phyloP scores from a whole-genome alignment of 2,888 invertebrate genomes.

The Pachycephus smyrnensis region DNA sequence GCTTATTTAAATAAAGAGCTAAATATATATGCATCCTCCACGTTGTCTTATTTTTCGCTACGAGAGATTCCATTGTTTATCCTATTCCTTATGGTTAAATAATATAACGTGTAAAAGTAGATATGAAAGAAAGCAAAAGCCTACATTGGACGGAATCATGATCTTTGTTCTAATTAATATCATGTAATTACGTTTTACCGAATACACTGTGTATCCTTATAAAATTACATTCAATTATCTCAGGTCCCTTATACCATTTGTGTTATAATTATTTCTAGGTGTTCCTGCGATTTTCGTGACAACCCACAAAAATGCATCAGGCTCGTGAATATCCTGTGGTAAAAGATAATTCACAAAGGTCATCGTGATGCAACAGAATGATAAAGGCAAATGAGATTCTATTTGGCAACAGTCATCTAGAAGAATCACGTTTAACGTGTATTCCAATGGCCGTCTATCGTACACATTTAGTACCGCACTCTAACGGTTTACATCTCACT shows the following conservation, averaged over 20 bases:
- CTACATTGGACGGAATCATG: neutral
- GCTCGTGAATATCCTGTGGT: neutral
- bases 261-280: neutral
- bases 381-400: neutral
- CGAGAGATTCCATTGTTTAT: neutral
- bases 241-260: neutral
- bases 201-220: neutral
- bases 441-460: neutral
- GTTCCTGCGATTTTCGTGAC: neutral
- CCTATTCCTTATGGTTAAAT: too few relatives aligned
- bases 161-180: neutral
- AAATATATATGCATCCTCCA: neutral
- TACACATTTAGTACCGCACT: neutral
- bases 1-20: slow-evolving; percentile 14
- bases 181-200: neutral
- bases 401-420: neutral
- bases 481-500: neutral
- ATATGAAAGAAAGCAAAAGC: neutral
- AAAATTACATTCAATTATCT: neutral
- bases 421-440: neutral
- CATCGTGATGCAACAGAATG: neutral
- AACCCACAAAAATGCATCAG: neutral
- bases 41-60: neutral
- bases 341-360: neutral
- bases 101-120: neutral